These are phyloP conservation scores for Himalopsyche phryganea DNA, from an alignment of 1,140 invertebrate genomes.

Conservation along the genomic window DNA sequence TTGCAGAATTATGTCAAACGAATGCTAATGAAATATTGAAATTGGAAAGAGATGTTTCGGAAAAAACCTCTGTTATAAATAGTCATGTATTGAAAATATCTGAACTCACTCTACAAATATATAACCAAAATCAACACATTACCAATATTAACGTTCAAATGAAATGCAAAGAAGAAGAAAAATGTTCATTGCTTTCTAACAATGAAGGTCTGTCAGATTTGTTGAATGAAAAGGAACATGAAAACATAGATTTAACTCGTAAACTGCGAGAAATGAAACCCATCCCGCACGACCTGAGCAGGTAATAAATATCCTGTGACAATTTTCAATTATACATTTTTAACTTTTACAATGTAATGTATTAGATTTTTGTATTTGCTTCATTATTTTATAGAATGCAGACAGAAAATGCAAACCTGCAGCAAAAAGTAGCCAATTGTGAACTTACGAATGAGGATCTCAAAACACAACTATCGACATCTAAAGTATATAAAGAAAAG, in stretches of 20 bases:
- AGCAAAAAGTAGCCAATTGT: too few species aligned
- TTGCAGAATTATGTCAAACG: not conserved
- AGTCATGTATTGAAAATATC: slow-evolving; percentile 5
- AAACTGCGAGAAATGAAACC: too few species aligned
- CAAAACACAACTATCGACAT: too few species aligned
- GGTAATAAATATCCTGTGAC: too few species aligned
- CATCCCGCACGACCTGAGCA: too few species aligned
- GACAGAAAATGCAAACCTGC: too few species aligned
- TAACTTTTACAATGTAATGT: too few species aligned
- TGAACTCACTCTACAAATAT: slow-evolving; percentile 4
- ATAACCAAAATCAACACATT: not conserved
- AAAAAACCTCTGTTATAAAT: not conserved
- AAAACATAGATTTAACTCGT: not conserved
- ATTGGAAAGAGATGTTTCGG: not conserved
- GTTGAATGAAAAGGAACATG: slow-evolving; percentile 13
- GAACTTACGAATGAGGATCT: too few species aligned
- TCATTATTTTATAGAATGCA: too few species aligned
- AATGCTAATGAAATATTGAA: not conserved
- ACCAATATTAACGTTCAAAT: not conserved
- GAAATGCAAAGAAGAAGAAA: slow-evolving; percentile 12
- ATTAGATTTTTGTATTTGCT: too few species aligned
- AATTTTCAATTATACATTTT: too few species aligned
- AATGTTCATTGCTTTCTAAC: slow-evolving; percentile 11
- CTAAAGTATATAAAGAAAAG: too few species aligned
- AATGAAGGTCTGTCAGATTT: slow-evolving; percentile 2